Evolutionary conservation across 2,113 vertebrate species (phyloP), one percentile per base, ranked within the genome.

Genomic region (Bos indicus): DNA sequence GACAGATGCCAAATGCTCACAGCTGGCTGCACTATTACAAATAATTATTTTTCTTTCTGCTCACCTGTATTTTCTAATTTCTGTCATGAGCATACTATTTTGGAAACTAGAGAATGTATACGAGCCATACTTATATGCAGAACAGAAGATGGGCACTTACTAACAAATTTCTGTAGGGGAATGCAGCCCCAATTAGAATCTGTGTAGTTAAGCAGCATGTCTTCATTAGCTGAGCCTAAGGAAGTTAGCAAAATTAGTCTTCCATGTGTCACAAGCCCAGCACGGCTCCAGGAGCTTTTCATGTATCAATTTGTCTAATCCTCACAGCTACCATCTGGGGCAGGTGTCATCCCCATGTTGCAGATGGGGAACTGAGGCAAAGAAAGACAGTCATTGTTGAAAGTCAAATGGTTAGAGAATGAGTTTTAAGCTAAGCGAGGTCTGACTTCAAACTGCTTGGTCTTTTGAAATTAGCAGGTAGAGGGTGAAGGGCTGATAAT

Each of bases 61-160:
- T 93, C 86, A 92, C 46, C 48, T 90, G 4, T 25, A 88, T 95
- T 95, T 97, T 64, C 64, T 90, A 87, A 88, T 54, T 88, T 95
- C 95, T 88, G 83, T 28, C 84, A 87, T 67, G 25, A 85, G 40
- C 74, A 64, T 48, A 84, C n/a, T 43, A 56, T 60, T 67, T 90
- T 62, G 30, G 90, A 89, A 81, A 82, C 81, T 17, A 54, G 60
- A 40, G 93, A 94, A 85, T 59, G 71, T 8, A 40, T 74, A 3
- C 43, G 28, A 95, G 84, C 36, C 52, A 26, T 59, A n/a, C 77
- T 80, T 82, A 36, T 54, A 84, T 52, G 56, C 64, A 85, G 33
- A 94, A 64, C 48, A 90, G 40, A 94, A 91, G 78, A 83, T 28
- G 48, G 48, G 82, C 54, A 28, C 64, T 52, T 83, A n/a, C n/a